Percentiles rank a stretch among this genome's conserved stretches.
phyloP scores from a whole-genome alignment of 1,140 invertebrate genomes.

The Arion vulgaris region DNA sequence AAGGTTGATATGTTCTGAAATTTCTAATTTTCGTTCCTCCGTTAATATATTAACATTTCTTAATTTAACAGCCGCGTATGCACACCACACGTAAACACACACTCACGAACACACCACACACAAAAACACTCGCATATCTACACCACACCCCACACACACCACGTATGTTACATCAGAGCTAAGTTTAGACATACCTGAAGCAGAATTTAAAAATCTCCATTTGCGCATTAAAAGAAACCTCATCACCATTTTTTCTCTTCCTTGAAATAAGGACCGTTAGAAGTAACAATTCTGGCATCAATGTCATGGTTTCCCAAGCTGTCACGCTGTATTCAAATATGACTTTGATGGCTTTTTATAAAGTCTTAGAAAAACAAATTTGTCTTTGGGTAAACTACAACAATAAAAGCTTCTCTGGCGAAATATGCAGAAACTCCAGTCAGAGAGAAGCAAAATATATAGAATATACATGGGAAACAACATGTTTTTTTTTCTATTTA shows the following conservation, averaged over 20 bases:
- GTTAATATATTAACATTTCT: too few species aligned
- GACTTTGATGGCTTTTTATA: constrained; percentile 16
- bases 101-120: too few species aligned
- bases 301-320: constrained; percentile 5
- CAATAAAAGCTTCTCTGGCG: constrained; percentile 13
- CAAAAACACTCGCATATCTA: too few species aligned
- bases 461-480: background rate
- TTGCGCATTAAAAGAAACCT: constrained; percentile 25
- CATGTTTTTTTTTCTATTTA: background rate
- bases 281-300: background rate
- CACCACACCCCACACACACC: too few species aligned
- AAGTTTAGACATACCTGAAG: constrained; percentile 18
- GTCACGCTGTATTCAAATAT: constrained; percentile 22
- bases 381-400: constrained; percentile 1
- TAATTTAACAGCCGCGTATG: too few species aligned
- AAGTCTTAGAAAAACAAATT: constrained; percentile 28
- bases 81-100: too few species aligned
- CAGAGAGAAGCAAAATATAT: background rate
- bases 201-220: constrained; percentile 28
- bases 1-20: too few species aligned
- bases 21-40: too few species aligned
- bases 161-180: too few species aligned
- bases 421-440: background rate
- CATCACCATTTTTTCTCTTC: background rate
- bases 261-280: constrained; percentile 4